Percentiles rank a stretch among this genome's conserved stretches.
phyloP scores from a whole-genome alignment of 2,888 invertebrate species.

The Mythimna loreyi region DNA sequence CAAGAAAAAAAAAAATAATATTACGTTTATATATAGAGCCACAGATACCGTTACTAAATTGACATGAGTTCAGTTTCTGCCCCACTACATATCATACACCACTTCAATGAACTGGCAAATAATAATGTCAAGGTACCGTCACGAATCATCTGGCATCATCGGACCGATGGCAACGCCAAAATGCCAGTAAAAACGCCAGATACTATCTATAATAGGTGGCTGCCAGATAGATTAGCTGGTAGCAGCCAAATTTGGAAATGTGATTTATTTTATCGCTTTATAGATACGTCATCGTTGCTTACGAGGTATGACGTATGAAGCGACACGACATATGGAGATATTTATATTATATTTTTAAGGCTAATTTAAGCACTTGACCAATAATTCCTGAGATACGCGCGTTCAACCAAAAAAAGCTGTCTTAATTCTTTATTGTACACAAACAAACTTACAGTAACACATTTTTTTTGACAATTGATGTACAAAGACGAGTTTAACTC shows the following conservation, averaged over 20 bases:
- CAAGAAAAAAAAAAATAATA: too few relatives aligned
- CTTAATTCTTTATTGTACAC: too few relatives aligned
- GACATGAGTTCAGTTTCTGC: constrained; percentile 42
- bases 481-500: too few relatives aligned
- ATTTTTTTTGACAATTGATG: too few relatives aligned
- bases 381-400: too few relatives aligned
- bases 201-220: constrained; percentile 50
- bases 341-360: too few relatives aligned
- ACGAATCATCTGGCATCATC: constrained; percentile 75
- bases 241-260: constrained; percentile 46
- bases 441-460: too few relatives aligned
- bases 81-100: constrained; percentile 41
- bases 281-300: constrained; percentile 1
- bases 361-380: too few relatives aligned
- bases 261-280: constrained; percentile 43
- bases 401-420: too few relatives aligned
- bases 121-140: constrained; percentile 78
- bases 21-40: not conserved
- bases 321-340: too few relatives aligned
- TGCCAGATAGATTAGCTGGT: constrained; percentile 55
- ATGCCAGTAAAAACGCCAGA: constrained; percentile 65
- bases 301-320: constrained; percentile 8
- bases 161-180: constrained; percentile 70
- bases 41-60: not conserved
- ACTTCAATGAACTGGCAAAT: constrained; percentile 50